These are phyloP conservation scores for Halcyon leucocephala DNA, from an alignment of 2,797 vertebrate genomes.

Conservation along the genomic window DNA sequence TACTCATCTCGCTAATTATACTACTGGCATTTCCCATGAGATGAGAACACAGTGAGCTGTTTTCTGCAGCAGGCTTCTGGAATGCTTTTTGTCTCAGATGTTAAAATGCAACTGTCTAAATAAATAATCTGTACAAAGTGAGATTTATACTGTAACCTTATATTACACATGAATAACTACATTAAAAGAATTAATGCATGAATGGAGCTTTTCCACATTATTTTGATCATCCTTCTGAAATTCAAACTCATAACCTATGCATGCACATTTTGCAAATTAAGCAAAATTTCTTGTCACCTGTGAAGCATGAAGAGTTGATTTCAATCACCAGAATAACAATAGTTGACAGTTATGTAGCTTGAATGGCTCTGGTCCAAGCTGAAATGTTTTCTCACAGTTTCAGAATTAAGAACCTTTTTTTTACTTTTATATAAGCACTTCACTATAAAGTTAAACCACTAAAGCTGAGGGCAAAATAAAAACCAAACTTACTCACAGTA, in stretches of 20 bases:
- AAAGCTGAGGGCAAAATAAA: neutral
- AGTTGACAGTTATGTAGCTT: neutral
- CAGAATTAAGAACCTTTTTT: neutral
- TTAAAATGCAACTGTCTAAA: neutral
- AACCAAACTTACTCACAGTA: neutral
- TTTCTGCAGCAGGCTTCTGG: neutral
- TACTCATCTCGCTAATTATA: neutral
- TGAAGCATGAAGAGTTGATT: conserved; percentile 30
- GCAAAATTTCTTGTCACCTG: neutral
- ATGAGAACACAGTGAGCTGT: neutral
- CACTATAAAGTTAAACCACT: neutral
- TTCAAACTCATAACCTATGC: neutral
- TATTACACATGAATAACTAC: neutral
- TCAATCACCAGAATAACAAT: neutral
- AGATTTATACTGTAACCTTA: neutral
- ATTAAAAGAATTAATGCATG: neutral
- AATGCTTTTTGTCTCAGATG: neutral
- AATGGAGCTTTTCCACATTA: neutral
- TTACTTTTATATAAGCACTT: neutral
- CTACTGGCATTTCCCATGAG: neutral
- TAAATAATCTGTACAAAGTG: neutral
- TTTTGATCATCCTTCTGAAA: conserved; percentile 21
- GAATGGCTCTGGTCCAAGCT: neutral
- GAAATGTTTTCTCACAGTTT: neutral
- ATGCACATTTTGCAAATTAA: neutral